Base-by-base conservation (phyloP, 1,140 invertebrate species). In the Drosophila tristis region DNA sequence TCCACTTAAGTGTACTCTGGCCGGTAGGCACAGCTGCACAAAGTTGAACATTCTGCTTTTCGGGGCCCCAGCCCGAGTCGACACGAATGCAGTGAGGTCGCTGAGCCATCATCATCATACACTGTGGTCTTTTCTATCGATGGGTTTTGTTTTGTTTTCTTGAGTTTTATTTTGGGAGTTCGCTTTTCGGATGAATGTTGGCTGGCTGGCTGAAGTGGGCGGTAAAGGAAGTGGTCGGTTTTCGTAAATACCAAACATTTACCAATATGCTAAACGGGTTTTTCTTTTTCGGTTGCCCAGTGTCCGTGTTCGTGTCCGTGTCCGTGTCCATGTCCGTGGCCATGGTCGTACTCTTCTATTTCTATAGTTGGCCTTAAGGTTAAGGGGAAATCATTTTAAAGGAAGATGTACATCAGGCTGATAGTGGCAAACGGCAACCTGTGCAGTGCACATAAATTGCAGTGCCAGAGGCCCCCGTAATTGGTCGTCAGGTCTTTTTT, bases 221-320 rank as follows among this genome's bases (percentile, higher is more conserved):
- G 84, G 84, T 89, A 80, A 89, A 89, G 79, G 85, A 89, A 89
- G 84, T 87, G 72, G 65, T 82, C 71, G 74, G 62, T 67, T 81
- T 74, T 71, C 51, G 78, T 54, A 68, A 86, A 80, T 86, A 60
- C 70, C 60, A 82, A 84, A 80, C 84, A 89, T 87, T 89, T 72
- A 59, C 78, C 84, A 78, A 89, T 89, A 89, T 89, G 84, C 84
- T 87, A 89, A 89, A 84, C 84, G 86, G 71, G 84, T 89, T 89
- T 76, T 45, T 39, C 56, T 60, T 56, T 55, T 42, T 11, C 47
- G 42, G 50, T 49, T 61, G 55, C 42, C 45, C 42, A 44, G 25
- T 60, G 66, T 29, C 26, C n/a, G n/a, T 5, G 26, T n/a, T n/a
- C 16, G 16, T 16, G 16, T 16, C 16, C 16, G 25, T 60, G 63